Percentiles rank a stretch among this genome's conserved stretches.
phyloP scores from a whole-genome alignment of 2,888 invertebrate genomes.

The Arge pagana region DNA sequence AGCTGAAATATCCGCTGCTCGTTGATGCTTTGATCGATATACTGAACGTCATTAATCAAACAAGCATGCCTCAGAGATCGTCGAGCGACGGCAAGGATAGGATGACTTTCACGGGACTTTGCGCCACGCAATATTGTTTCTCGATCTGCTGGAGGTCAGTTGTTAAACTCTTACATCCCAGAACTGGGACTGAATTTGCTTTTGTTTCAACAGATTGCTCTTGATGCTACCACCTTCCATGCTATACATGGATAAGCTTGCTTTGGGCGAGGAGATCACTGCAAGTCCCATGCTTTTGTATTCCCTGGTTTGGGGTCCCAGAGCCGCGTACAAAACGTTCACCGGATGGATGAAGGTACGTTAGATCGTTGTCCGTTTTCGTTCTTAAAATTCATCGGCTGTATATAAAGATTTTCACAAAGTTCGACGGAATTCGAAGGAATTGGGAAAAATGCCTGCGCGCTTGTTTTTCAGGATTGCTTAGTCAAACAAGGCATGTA shows the following conservation, averaged over 20 bases:
- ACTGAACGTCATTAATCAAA: conserved; percentile 78
- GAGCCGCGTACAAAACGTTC: conserved; percentile 82
- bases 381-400: conserved; percentile 1
- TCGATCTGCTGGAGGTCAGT: conserved; percentile 78
- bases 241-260: conserved; percentile 80
- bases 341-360: conserved; percentile 80
- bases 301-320: conserved; percentile 87
- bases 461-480: conserved; percentile 67
- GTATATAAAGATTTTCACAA: conserved; percentile 1
- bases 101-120: conserved; percentile 67
- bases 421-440: conserved; percentile 10
- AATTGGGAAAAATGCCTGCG: neutral
- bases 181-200: too few species aligned
- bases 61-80: conserved; percentile 47
- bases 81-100: conserved; percentile 49
- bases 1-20: conserved; percentile 83
- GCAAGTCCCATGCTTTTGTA: conserved; percentile 76
- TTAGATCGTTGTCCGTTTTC: conserved; percentile 4
- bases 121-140: conserved; percentile 91
- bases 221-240: conserved; percentile 89
- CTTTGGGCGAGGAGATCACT: conserved; percentile 68
- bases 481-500: conserved; percentile 90
- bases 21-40: conserved; percentile 86
- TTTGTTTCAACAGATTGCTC: conserved; percentile 75
- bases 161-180: conserved; percentile 6